A percentile compares a stretch with the other conserved stretches of the same genome.
These are phyloP conservation scores for Euborellia annulipes DNA, from an alignment of 1,140 invertebrate species.

Conservation along the genomic window DNA sequence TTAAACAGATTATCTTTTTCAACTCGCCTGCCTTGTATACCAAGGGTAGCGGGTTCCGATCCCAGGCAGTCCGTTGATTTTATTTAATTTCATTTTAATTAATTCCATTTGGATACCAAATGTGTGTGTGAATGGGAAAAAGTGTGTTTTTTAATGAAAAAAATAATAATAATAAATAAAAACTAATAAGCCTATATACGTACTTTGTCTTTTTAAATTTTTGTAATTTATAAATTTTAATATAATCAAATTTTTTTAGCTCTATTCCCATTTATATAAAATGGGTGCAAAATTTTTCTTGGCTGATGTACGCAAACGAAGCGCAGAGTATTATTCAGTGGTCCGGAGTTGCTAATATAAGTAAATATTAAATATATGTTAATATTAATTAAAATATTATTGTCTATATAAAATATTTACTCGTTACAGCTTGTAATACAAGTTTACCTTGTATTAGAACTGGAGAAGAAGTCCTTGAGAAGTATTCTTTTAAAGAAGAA, in stretches of 20 bases:
- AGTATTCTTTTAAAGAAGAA: background rate
- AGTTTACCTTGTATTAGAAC: background rate
- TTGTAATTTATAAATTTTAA: too few relatives aligned
- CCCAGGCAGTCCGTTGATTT: too few relatives aligned
- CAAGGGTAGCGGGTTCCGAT: too few relatives aligned
- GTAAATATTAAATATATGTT: constrained; percentile 34
- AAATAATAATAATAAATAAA: too few relatives aligned
- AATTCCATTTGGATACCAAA: too few relatives aligned
- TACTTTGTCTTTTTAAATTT: too few relatives aligned
- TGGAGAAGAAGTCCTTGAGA: background rate
- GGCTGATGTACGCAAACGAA: constrained; percentile 86
- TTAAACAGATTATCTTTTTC: too few relatives aligned
- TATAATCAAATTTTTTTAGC: constrained; percentile 33
- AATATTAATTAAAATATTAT: background rate
- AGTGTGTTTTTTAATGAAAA: too few relatives aligned
- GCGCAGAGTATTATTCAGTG: constrained; percentile 67
- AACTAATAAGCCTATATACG: too few relatives aligned
- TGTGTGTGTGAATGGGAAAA: too few relatives aligned
- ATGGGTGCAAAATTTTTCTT: constrained; percentile 81
- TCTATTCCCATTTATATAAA: constrained; percentile 59
- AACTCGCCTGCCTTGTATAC: too few relatives aligned
- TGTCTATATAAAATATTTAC: background rate
- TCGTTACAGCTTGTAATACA: background rate
- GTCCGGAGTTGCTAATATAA: constrained; percentile 56
- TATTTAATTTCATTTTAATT: too few relatives aligned